These are phyloP conservation scores for Pachydiplax longipennis DNA, from an alignment of 2,888 invertebrate species.

Conservation along the genomic window DNA sequence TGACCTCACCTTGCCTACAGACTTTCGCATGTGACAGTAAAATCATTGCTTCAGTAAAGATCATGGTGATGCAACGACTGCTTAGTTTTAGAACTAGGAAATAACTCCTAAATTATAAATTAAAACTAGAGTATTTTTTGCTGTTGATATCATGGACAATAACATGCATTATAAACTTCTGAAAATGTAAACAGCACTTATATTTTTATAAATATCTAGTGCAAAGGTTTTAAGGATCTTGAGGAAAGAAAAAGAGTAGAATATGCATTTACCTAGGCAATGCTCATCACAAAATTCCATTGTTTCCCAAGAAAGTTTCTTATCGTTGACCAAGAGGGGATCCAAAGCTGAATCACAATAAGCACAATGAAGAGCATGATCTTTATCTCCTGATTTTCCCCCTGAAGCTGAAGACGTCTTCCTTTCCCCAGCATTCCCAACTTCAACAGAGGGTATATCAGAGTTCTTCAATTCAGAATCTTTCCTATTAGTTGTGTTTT, in stretches of 20 bases:
- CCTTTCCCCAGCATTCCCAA: neutral
- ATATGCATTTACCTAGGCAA: conserved; percentile 71
- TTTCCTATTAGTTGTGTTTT: neutral
- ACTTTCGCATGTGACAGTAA: too few relatives aligned
- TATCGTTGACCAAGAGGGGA: conserved; percentile 61
- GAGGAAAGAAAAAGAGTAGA: neutral
- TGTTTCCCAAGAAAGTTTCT: conserved; percentile 85
- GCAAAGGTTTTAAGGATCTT: too few relatives aligned
- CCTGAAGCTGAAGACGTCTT: neutral
- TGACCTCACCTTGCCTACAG: too few relatives aligned
- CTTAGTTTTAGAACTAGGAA: too few relatives aligned
- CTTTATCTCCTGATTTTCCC: neutral
- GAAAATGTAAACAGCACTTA: too few relatives aligned
- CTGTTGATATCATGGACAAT: too few relatives aligned
- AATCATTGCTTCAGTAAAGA: too few relatives aligned
- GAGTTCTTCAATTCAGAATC: neutral
- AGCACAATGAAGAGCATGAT: neutral
- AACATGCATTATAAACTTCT: too few relatives aligned
- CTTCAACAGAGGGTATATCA: neutral
- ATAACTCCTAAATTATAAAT: too few relatives aligned
- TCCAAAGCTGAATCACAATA: neutral
- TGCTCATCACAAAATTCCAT: conserved; percentile 92
- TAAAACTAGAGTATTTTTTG: too few relatives aligned
- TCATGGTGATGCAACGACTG: too few relatives aligned
- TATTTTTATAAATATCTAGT: too few relatives aligned